Base-by-base conservation (phyloP, 2,888 invertebrate species). In the Apocheima hispidaria region DNA sequence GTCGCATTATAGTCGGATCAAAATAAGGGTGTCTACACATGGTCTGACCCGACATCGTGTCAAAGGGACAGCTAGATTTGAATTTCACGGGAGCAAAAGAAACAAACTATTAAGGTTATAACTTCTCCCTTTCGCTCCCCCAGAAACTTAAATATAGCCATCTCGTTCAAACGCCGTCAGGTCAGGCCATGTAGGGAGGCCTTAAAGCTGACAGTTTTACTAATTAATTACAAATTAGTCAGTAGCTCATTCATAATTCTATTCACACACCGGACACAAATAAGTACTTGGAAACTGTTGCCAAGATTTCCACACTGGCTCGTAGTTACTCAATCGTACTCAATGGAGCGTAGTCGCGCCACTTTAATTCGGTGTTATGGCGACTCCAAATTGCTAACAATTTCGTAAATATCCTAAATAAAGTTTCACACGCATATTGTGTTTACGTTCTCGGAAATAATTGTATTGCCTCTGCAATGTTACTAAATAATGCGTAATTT, bases 391-490 rank as follows among this genome's bases (percentile, higher is more conserved):
- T 48, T 48, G 56, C 28, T 30, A 18, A 50, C 60, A 48, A 40
- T 57, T 62, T 56, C 56, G 56, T 46, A 62, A 48, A 57, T 52
- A 57, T 57, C 56, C 56, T 57, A 57, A 46, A 56, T 61, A 52
- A 52, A 57, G 48, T 62, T 62, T 61, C 61, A 57, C 56, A 62
- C 61, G 61, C 48, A 6, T 36, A 52, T 62, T 62, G 52, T 52
- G 41, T 48, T 55, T 49, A 48, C 33, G 23, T 56, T 41, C 40
- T 48, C 30, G 56, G 51, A 23, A 38, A 40, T 52, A 56, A 35
- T 55, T 51, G 55, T 55, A 51, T 1, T 23, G 20, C 36, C 30
- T 41, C 28, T 35, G 33, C 5, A 33, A 41, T 21, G 48, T 48
- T 53, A 60, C 53, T 52, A n/a, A 51, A 36, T 60, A 54, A 21